These are phyloP conservation scores for Onychomys leucogaster DNA, from an alignment of 2,797 vertebrate genomes.

Conservation along the genomic window DNA sequence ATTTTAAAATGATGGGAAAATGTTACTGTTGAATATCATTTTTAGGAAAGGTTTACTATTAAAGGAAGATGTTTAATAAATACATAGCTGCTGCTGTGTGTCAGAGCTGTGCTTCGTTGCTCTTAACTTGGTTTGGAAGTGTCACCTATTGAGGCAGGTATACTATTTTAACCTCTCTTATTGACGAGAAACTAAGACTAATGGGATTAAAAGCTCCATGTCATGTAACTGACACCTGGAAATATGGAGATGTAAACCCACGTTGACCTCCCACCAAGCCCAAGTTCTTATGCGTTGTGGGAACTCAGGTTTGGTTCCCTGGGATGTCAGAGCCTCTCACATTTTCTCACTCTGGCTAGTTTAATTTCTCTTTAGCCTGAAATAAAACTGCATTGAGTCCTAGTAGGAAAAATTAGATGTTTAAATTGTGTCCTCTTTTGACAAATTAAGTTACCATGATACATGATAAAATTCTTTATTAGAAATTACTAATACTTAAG, in stretches of 20 bases:
- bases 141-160: background rate
- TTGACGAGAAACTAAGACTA: background rate
- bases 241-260: background rate
- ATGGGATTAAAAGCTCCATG: background rate
- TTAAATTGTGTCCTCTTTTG: slow-evolving; percentile 53
- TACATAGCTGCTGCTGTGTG: background rate
- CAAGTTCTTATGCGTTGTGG: background rate
- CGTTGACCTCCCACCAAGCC: background rate
- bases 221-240: background rate
- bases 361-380: background rate
- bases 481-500: slow-evolving; percentile 34
- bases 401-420: background rate
- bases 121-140: slow-evolving; percentile 22
- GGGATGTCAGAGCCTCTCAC: background rate
- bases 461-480: slow-evolving; percentile 14
- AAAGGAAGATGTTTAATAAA: background rate
- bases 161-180: slow-evolving; percentile 6
- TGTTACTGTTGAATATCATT: slow-evolving; percentile 19
- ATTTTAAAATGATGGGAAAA: slow-evolving; percentile 53
- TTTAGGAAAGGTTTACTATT: slow-evolving; percentile 39
- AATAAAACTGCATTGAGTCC: background rate
- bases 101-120: background rate
- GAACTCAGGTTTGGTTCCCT: background rate
- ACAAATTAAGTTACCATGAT: slow-evolving; percentile 48
- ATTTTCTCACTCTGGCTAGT: background rate